Conservation (phyloP, 1,140 invertebrate genomes). For the Ceratina japonica region DNA sequence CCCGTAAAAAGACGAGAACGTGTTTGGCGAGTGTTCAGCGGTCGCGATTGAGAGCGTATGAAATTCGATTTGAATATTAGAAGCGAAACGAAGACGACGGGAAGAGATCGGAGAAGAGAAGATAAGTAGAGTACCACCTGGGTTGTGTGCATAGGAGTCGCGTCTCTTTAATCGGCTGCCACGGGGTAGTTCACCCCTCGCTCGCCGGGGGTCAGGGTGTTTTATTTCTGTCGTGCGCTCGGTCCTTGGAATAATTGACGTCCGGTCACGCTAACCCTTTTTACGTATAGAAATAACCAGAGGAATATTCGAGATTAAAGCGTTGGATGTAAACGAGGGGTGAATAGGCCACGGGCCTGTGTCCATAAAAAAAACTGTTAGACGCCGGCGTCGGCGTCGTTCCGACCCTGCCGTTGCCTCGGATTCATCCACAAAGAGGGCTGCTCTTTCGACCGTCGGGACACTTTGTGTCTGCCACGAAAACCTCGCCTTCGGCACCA, state of each 20-base stretch:
- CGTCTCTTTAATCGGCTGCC: constrained; percentile 44
- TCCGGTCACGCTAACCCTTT: constrained; percentile 52
- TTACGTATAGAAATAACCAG: constrained; percentile 53
- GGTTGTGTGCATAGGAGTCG: background rate
- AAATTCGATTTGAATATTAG: constrained; percentile 13
- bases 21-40: background rate
- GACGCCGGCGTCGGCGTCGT: background rate
- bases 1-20: background rate
- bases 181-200: constrained; percentile 36
- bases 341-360: background rate
- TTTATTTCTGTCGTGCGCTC: constrained; percentile 44
- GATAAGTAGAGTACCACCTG: too few species aligned
- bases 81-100: background rate
- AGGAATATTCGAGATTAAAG: constrained; percentile 60
- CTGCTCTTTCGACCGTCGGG: background rate
- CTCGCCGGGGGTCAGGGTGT: constrained; percentile 19
- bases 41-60: background rate
- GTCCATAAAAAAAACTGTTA: constrained; percentile 10
- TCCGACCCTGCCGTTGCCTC: background rate
- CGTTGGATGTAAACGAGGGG: constrained; percentile 51
- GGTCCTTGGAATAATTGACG: constrained; percentile 62
- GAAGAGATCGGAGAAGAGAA: background rate
- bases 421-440: constrained; percentile 24
- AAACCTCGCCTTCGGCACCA: background rate
- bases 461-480: background rate